phyloP scores from a whole-genome alignment of 2,888 invertebrate species.

The Zygaena filipendulae region DNA sequence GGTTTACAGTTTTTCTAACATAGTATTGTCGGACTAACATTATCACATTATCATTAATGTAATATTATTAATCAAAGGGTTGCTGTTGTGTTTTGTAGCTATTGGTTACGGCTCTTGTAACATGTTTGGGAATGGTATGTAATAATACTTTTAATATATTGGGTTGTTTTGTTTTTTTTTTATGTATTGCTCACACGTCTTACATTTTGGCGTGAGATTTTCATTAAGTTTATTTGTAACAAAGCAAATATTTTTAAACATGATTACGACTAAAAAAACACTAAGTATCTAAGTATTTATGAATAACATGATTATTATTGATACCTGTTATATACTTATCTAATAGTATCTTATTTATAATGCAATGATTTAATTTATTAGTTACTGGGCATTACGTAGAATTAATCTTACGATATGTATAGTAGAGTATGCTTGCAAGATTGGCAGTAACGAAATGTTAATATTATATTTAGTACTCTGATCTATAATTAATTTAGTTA shows the following conservation, averaged over 20 bases:
- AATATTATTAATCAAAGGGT: slow-evolving; percentile 30
- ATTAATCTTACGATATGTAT: no score
- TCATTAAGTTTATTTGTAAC: no score
- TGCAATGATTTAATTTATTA: no score
- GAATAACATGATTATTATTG: background rate
- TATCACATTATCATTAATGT: slow-evolving; percentile 27
- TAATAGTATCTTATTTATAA: no score
- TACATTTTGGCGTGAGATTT: slow-evolving; percentile 59
- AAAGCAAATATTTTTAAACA: no score
- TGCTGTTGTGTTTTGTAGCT: slow-evolving; percentile 28
- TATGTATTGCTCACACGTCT: slow-evolving; percentile 52
- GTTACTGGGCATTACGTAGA: no score
- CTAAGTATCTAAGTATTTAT: background rate
- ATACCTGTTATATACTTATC: no score
- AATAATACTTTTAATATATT: slow-evolving; percentile 1
- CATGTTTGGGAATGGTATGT: slow-evolving; percentile 23
- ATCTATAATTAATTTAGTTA: no score
- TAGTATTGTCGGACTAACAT: slow-evolving; percentile 43
- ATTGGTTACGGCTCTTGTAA: slow-evolving; percentile 33
- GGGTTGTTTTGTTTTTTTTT: background rate
- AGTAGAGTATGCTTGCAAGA: no score
- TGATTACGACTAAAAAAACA: no score
- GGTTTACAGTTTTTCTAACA: slow-evolving; percentile 25
- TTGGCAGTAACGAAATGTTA: no score
- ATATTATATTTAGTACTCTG: no score